Conservation (phyloP, 2,113 vertebrate genomes). For the Zapornia atra region DNA sequence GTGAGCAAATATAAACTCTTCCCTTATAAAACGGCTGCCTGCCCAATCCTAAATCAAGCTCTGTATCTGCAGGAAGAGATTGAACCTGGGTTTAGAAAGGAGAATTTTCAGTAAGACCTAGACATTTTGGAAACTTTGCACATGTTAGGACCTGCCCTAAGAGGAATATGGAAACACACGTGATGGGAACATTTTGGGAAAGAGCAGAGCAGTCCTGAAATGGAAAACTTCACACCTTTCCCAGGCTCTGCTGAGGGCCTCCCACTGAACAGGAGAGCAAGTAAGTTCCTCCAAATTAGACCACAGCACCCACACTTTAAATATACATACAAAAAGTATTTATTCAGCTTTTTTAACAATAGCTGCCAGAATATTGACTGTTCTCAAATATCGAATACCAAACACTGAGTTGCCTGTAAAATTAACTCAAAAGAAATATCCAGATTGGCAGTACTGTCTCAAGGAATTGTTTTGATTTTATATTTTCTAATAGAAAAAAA, state of each 20-base stretch:
- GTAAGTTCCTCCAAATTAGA: background rate
- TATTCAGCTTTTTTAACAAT: background rate
- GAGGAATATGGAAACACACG: background rate
- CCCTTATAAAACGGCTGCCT: background rate
- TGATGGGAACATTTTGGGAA: background rate
- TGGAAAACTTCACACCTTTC: background rate
- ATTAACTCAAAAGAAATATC: background rate
- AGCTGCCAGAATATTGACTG: background rate
- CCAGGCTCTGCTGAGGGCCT: background rate
- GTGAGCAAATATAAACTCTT: background rate
- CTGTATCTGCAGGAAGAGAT: background rate
- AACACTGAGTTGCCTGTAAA: background rate
- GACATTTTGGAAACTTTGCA: background rate
- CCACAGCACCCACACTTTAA: background rate
- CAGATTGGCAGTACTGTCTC: background rate
- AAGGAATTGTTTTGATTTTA: background rate
- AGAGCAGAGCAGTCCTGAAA: background rate
- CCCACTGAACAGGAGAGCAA: background rate
- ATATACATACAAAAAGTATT: background rate
- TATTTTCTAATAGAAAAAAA: background rate
- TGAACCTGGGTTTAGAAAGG: background rate
- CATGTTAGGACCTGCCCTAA: background rate
- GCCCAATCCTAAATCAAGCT: background rate
- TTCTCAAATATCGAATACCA: background rate
- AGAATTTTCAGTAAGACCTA: background rate